phyloP scores from a whole-genome alignment of 2,888 invertebrate genomes.

The Anaspis maculata region DNA sequence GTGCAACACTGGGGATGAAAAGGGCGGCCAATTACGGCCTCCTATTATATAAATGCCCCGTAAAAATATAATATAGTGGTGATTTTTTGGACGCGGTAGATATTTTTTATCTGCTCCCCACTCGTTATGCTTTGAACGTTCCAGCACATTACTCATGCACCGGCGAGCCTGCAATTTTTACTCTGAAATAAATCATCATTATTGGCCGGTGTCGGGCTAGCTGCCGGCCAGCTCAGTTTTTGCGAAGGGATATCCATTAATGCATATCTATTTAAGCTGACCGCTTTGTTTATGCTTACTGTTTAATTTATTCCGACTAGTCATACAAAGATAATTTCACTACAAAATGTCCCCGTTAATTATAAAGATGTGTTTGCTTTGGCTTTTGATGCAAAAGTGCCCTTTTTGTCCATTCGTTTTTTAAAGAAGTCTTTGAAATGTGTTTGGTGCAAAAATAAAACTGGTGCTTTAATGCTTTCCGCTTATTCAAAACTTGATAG shows the following conservation, averaged over 20 bases:
- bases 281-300: conserved; percentile 38
- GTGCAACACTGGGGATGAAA: too few species aligned
- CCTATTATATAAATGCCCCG: conserved; percentile 9
- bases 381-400: too few species aligned
- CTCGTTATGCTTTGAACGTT: conserved; percentile 40
- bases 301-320: conserved; percentile 31
- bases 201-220: conserved; percentile 42
- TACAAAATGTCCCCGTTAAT: conserved; percentile 14
- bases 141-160: conserved; percentile 49
- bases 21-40: too few species aligned
- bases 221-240: conserved; percentile 17
- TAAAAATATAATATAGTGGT: conserved; percentile 12
- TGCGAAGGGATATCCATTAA: conserved; percentile 29
- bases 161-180: conserved; percentile 49
- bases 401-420: too few species aligned
- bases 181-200: conserved; percentile 52
- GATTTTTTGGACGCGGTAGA: conserved; percentile 20
- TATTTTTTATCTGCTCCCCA: conserved; percentile 36
- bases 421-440: too few species aligned
- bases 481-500: too few species aligned
- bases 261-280: conserved; percentile 32
- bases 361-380: too few species aligned
- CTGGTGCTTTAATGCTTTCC: too few species aligned
- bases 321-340: conserved; percentile 27
- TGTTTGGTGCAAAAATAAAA: too few species aligned